Evolutionary conservation across 2,113 vertebrate species (phyloP).

Genomic region (Dermatemys mawii): DNA sequence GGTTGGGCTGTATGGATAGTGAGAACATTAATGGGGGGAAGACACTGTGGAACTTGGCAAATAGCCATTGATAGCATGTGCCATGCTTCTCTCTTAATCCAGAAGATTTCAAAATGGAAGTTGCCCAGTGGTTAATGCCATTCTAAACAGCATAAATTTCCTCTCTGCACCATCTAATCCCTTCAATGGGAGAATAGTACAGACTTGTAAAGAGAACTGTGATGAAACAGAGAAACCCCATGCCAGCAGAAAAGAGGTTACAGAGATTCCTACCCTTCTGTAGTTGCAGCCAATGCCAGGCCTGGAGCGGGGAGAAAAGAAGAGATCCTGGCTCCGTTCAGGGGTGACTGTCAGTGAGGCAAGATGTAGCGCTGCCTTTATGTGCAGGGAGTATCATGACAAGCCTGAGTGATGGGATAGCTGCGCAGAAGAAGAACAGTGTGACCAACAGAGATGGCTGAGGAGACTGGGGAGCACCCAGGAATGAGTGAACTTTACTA

Average conservation of each 20-base stretch:
- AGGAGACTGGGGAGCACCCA: background rate
- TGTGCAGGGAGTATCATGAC: background rate
- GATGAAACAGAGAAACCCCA: background rate
- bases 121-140: background rate
- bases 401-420: background rate
- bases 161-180: background rate
- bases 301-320: background rate
- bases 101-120: background rate
- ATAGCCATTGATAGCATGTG: background rate
- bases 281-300: background rate
- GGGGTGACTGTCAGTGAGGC: background rate
- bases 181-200: background rate
- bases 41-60: background rate
- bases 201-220: background rate
- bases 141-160: background rate
- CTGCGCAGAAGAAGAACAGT: background rate
- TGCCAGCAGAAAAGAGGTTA: background rate
- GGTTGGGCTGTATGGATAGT: background rate
- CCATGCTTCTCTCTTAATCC: background rate
- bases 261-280: background rate
- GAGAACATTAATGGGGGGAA: no score
- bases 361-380: background rate
- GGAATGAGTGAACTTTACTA: background rate
- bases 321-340: background rate
- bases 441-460: background rate